Conservation (phyloP, 2,888 invertebrate species). For the Trisateles emortualis region DNA sequence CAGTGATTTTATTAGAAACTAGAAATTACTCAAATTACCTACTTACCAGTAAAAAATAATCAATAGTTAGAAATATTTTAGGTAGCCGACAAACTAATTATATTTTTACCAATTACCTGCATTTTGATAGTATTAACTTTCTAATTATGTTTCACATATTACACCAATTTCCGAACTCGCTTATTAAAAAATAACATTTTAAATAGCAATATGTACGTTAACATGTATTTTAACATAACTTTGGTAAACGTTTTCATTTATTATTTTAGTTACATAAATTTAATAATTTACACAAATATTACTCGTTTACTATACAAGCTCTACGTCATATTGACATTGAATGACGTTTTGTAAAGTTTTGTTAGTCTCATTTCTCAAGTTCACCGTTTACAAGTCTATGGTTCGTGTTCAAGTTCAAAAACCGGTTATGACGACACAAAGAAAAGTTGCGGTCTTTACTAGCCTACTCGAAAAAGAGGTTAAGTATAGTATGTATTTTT, state of each 20-base stretch:
- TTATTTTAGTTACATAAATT: neutral
- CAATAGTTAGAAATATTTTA: too few species aligned
- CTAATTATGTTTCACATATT: neutral
- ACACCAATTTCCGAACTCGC: neutral
- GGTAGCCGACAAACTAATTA: too few species aligned
- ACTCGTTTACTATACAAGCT: constrained; percentile 32
- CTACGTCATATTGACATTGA: constrained; percentile 3
- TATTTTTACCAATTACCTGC: too few species aligned
- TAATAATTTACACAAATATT: neutral
- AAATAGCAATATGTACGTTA: neutral
- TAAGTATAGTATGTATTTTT: too few species aligned
- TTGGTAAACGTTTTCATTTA: constrained; percentile 24
- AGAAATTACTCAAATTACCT: too few species aligned
- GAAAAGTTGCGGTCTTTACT: constrained; percentile 34
- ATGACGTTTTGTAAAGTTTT: constrained; percentile 3
- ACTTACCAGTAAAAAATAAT: too few species aligned
- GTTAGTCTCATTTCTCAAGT: too few species aligned
- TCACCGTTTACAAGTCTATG: constrained; percentile 1
- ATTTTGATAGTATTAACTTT: constrained; percentile 16
- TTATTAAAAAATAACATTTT: neutral
- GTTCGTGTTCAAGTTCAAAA: constrained; percentile 18
- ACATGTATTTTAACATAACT: neutral
- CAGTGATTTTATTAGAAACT: too few species aligned
- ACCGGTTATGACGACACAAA: constrained; percentile 40
- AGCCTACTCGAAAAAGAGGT: neutral